Evolutionary conservation across 2,888 invertebrate species (phyloP).

Genomic region (Dynastes hyllus): DNA sequence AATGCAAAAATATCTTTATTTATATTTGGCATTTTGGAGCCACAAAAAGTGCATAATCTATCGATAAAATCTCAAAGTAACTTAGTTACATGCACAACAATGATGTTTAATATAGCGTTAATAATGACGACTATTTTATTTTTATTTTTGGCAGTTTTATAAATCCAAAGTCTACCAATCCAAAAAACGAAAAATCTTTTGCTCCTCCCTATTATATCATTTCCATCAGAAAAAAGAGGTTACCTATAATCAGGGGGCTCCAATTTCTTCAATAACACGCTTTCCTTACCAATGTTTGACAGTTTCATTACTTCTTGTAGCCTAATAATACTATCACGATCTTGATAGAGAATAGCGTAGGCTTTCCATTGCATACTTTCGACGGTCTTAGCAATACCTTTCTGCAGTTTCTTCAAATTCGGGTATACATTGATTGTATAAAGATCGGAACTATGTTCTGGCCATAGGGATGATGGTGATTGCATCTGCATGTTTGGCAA

Average conservation of each 20-base stretch:
- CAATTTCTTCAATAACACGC: slow-evolving; percentile 78
- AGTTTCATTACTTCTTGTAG: slow-evolving; percentile 87
- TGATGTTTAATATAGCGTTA: too few relatives aligned
- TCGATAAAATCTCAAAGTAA: too few relatives aligned
- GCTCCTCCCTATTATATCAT: too few relatives aligned
- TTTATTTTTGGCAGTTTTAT: too few relatives aligned
- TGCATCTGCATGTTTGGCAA: slow-evolving; percentile 86
- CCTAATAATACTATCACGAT: slow-evolving; percentile 82
- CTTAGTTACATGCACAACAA: too few relatives aligned
- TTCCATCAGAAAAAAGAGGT: too few relatives aligned
- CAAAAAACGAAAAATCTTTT: too few relatives aligned
- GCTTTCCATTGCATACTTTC: slow-evolving; percentile 82
- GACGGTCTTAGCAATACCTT: slow-evolving; percentile 80
- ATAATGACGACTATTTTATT: too few relatives aligned
- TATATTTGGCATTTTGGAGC: too few relatives aligned
- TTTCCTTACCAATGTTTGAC: slow-evolving; percentile 76
- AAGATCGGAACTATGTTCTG: slow-evolving; percentile 66
- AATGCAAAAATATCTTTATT: too few relatives aligned
- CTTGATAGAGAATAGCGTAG: slow-evolving; percentile 87
- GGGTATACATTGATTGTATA: slow-evolving; percentile 80
- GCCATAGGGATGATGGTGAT: slow-evolving; percentile 67
- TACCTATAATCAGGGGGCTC: slow-evolving; percentile 65
- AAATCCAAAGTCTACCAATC: too few relatives aligned
- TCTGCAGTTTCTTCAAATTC: slow-evolving; percentile 78
- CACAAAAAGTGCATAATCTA: too few relatives aligned